phyloP scores from a whole-genome alignment of 2,113 vertebrate genomes.

The Cyprinus carpio region DNA sequence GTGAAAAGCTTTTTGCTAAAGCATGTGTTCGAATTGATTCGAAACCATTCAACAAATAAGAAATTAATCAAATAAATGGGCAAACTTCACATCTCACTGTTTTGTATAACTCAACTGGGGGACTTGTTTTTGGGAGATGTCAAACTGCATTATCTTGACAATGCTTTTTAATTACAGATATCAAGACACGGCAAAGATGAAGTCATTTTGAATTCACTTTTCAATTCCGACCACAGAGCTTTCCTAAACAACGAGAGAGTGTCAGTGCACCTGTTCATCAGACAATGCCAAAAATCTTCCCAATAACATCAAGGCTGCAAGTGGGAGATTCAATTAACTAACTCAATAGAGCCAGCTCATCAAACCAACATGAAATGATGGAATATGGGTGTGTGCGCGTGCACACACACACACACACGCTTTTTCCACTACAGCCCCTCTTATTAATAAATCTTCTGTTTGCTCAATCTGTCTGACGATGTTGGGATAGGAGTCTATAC shows the following conservation, averaged over 20 bases:
- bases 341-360: constrained; percentile 61
- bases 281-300: constrained; percentile 63
- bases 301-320: constrained; percentile 66
- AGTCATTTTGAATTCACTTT: constrained; percentile 63
- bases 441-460: constrained; percentile 67
- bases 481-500: constrained; percentile 43
- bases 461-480: constrained; percentile 61
- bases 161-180: constrained; percentile 71
- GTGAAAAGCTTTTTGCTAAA: constrained; percentile 27
- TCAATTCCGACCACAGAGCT: constrained; percentile 59
- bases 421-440: constrained; percentile 40
- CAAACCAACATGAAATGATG: constrained; percentile 53
- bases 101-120: constrained; percentile 41
- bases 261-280: constrained; percentile 69
- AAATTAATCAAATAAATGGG: constrained; percentile 31
- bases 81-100: constrained; percentile 24
- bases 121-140: constrained; percentile 51
- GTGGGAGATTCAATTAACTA: constrained; percentile 70
- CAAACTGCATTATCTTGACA: constrained; percentile 67
- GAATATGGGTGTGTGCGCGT: not conserved
- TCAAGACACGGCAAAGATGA: constrained; percentile 60
- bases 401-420: not conserved
- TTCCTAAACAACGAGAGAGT: constrained; percentile 55
- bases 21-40: constrained; percentile 22
- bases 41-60: constrained; percentile 40